Evolutionary conservation across 1,140 invertebrate genomes (phyloP), one percentile per base, ranked within the genome.

Genomic region (Brachionus koreanus): DNA sequence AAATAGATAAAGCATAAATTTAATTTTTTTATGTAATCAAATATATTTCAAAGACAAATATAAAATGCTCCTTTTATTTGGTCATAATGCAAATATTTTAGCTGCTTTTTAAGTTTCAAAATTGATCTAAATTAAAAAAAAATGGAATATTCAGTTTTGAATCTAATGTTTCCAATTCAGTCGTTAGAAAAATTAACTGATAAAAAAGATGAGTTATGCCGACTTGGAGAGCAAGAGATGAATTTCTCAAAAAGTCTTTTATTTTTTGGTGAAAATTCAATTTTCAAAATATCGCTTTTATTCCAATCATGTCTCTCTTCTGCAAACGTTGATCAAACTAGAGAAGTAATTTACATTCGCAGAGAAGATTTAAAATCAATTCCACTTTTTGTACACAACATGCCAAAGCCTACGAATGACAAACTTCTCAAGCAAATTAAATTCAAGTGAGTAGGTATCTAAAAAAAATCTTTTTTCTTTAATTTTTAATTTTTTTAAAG

Each of bases 381-480:
- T 25, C 69, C 69, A 5, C 29, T 74, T 6, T 74, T 74, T 74
- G 69, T 74, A 5, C 69, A 74, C n/a, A 74, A 74, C 69, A 74
- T 74, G 69, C 39, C 69, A 23, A 74, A 74, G 25, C 69, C 69
- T 3, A 43, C 10, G 23, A 46, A 25, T 13, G 67, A 42, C 16
- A 43, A 74, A 23, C 37, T 46, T 46, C 33, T 74, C 16, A 74
- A 74, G 25, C 69, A 46, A 74, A 74, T 74, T 13, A 74, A 74
- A 29, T 74, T 74, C 25, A 74, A 74, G 65, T 69, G n/a, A 12
- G 12, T 7, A 5, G 23, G 2, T 6, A 2, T n/a, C 3, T 57
- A 16, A 2, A 57, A 16, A 35, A n/a, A 33, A 39, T 35, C 10
- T 35, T n/a, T 6, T 2, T 5, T n/a, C n/a, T 67, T 35, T 33